Evolutionary conservation across 2,113 vertebrate species (phyloP).

Genomic region (Cyanistes caeruleus): DNA sequence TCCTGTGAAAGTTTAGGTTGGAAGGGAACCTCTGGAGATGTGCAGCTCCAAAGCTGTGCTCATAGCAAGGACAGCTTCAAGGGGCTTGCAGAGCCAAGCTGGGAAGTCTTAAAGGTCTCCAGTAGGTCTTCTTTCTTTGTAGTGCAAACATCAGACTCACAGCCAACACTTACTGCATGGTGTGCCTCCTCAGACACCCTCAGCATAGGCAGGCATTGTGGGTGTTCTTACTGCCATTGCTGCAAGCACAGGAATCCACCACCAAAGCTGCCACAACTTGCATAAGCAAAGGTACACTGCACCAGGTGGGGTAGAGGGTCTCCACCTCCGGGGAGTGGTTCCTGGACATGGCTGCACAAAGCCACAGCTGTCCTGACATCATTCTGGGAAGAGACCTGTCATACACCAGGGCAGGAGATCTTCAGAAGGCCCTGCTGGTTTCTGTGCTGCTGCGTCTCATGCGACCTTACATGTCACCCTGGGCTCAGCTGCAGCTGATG

Average conservation of each 20-base stretch:
- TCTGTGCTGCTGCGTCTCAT: neutral
- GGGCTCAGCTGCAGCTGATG: neutral
- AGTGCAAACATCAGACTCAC: neutral
- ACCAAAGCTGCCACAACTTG: neutral
- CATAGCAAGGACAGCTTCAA: neutral
- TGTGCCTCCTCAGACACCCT: neutral
- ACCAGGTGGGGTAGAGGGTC: neutral
- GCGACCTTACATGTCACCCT: accelerated
- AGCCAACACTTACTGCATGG: neutral
- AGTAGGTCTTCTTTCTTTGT: neutral
- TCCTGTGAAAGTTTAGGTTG: neutral
- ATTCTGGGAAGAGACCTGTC: neutral
- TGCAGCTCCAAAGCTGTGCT: neutral
- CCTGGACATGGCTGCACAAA: neutral
- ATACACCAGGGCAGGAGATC: neutral
- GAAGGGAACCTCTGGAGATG: neutral
- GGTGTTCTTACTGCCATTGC: neutral
- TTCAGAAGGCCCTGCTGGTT: neutral
- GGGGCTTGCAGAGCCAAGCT: neutral
- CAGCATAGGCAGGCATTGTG: no score
- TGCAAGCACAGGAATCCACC: neutral
- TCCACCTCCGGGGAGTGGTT: neutral
- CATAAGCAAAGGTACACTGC: neutral
- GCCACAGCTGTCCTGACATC: neutral
- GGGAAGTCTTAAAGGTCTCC: neutral